Evolutionary conservation across 2,113 vertebrate species (phyloP), one percentile per base, ranked within the genome.

Genomic region (Marcusenius ussheri): DNA sequence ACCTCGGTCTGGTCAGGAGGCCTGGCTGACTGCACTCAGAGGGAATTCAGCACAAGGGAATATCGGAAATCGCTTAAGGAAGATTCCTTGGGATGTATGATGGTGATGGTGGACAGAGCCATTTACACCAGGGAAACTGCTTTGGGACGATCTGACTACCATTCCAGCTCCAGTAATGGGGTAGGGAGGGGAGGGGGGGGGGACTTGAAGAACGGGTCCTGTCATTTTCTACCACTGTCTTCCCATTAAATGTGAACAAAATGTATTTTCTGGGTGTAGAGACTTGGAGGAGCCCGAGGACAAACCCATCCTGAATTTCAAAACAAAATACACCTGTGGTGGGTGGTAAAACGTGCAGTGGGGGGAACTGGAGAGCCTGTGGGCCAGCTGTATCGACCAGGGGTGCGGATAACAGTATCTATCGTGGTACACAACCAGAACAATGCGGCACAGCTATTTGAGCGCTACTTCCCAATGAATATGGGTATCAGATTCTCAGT

Each of bases 121-220:
- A 27, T 7, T 35, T 89, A 24, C 27, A n/a, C 17, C 24, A 46
- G 27, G 47, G 88, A 51, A 53, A 56, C 74, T 83, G 49, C 46
- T 80, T 80, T 50, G 47, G 15, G 17, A 24, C 45, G 62, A 62
- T 88, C 42, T 46, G 45, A 46, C 83, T 88, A 45, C 86, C 56
- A 45, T 49, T 90, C 87, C 49, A 62, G 77, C 88, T 91, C 90
- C 89, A 87, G 89, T 91, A 91, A 90, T 91, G 21, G 91, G 90
- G 80, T 88, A 92, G 13, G 50, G 13, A 5, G 53, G 7, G 91
- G 0, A 50, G 97, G 97, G 58, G 7, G 91, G 1, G 13, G 97
- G 97, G 97, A 98, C 98, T 99, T 99, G 98, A 99, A 99, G 95
- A 97, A 97, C 96, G 95, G 97, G 95, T 97, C 96, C 95, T 95